phyloP scores from a whole-genome alignment of 2,888 invertebrate genomes.

The Nomada lathburiana region DNA sequence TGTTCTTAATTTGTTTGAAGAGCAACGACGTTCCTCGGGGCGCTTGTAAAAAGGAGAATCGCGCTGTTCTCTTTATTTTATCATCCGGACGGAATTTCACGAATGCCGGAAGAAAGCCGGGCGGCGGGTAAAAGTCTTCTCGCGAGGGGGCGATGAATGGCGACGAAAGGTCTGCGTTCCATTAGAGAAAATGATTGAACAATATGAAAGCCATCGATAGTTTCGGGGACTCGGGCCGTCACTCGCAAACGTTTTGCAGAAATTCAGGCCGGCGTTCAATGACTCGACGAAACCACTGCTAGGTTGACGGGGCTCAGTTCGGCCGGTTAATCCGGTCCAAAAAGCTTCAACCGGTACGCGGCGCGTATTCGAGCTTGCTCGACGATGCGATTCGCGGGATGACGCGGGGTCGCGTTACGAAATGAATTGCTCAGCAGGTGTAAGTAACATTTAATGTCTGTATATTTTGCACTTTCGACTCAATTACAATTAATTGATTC shows the following conservation, averaged over 20 bases:
- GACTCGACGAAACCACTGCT: not conserved
- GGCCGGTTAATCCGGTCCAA: not conserved
- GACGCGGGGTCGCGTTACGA: not conserved
- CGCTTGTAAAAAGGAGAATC: not conserved
- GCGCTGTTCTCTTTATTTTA: not conserved
- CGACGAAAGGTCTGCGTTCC: slow-evolving; percentile 4
- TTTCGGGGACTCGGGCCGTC: too few species aligned
- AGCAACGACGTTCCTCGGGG: not conserved
- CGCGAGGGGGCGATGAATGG: slow-evolving; percentile 4
- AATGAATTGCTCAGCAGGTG: slow-evolving; percentile 42
- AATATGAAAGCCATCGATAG: too few species aligned
- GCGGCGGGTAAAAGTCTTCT: not conserved
- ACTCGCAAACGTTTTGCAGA: not conserved
- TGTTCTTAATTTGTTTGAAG: not conserved
- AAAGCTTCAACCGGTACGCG: not conserved
- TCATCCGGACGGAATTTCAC: not conserved
- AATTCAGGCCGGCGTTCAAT: slow-evolving; percentile 10
- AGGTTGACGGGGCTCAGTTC: not conserved
- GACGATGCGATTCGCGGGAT: not conserved
- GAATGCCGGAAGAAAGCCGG: not conserved
- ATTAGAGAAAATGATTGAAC: slow-evolving; percentile 20
- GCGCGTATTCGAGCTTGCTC: not conserved
- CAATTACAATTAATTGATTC: slow-evolving; percentile 79
- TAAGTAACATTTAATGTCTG: slow-evolving; percentile 80
- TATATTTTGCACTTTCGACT: slow-evolving; percentile 81